A percentile compares a stretch with the other conserved stretches of the same genome.
Conservation (phyloP, 92 coral and sea anemone genomes). For the Porites lobata region DNA sequence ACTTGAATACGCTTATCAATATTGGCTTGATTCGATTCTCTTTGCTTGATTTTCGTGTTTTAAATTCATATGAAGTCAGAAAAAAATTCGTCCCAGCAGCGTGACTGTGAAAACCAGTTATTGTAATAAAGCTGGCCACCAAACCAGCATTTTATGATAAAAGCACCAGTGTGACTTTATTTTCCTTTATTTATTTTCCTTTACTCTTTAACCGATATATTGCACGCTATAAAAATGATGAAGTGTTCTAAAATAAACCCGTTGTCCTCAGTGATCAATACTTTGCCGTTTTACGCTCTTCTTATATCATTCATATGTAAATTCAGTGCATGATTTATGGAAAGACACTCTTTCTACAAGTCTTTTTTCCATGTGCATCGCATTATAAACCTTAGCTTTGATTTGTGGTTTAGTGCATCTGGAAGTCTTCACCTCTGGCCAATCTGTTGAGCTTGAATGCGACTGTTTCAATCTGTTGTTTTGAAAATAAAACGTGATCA, state of each 20-base stretch:
- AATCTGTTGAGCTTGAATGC: no score
- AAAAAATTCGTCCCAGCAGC: neutral
- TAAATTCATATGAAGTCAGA: neutral
- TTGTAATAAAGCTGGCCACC: conserved; percentile 20
- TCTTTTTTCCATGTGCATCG: no score
- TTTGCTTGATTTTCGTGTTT: neutral
- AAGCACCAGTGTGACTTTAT: neutral
- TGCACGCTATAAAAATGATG: neutral
- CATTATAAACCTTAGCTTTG: no score
- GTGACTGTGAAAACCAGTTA: neutral
- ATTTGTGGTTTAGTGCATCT: no score
- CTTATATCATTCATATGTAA: neutral
- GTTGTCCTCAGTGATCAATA: neutral
- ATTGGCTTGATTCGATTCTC: neutral
- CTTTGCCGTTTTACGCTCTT: neutral
- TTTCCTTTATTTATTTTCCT: neutral
- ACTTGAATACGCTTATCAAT: neutral
- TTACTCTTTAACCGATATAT: neutral
- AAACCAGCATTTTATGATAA: neutral
- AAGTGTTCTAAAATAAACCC: conserved; percentile 4
- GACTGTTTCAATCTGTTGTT: no score
- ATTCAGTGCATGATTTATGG: neutral
- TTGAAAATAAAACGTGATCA: no score
- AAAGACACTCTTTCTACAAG: no score
- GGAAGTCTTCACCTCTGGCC: no score